Evolutionary conservation across 2,797 vertebrate genomes (phyloP), one percentile per base, ranked within the genome.

Genomic region (Triplophysa yarkandensis): DNA sequence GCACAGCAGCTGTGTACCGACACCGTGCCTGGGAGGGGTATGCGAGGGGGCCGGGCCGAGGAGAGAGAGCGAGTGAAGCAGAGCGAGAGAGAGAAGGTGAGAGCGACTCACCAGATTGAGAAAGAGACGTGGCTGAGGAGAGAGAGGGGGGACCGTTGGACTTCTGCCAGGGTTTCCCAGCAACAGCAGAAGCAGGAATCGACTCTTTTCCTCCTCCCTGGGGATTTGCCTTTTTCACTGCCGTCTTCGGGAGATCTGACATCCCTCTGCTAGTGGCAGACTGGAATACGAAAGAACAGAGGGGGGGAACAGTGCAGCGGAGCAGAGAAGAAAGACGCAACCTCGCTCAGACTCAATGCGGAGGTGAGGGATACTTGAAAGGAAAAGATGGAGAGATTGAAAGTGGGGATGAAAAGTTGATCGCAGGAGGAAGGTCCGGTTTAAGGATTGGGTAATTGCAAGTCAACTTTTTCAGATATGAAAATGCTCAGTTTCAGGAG

Each of bases 121-220:
- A 58, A 4, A 28, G 76, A 84, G 68, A 77, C 65, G 72, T 62
- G 39, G 58, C 25, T 64, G 77, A 34, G 67, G 64, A 74, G 79
- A 71, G 68, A 21, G 67, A 67, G 68, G 58, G 60, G 52, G 78
- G 74, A 77, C 75, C 66, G 70, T 70, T 88, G 88, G 86, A 87
- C 83, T 81, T 80, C 79, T 77, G 82, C 86, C 85, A 85, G 84
- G 78, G 87, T 89, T 88, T 89, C 90, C 88, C 81, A 39, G 90
- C 90, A 90, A 91, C 89, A 86, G 82, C 80, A 66, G 79, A 83
- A 83, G 54, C 23, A 61, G 83, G 84, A 82, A 65, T 85, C 81
- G 68, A 82, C 82, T 86, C 81, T 76, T 80, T 80, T 74, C 77
- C 79, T 71, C 69, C 69, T 78, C 75, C 84, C 52, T 28, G 69